These are phyloP conservation scores for Colaptes auratus DNA, from an alignment of 2,113 vertebrate genomes.

Conservation along the genomic window DNA sequence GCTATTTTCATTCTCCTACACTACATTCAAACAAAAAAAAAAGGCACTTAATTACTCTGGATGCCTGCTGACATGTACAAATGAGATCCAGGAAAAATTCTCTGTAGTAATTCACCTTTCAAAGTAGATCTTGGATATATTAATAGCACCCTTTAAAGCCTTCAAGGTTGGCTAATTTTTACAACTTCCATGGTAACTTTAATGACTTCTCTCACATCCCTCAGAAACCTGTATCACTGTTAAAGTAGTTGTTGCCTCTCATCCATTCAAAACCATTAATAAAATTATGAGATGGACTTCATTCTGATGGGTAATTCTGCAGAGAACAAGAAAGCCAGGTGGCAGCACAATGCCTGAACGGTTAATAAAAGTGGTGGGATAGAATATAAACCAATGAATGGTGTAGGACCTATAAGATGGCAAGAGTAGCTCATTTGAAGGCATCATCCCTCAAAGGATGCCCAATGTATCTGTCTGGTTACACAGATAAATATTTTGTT, in stretches of 20 bases:
- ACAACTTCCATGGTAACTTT: not conserved
- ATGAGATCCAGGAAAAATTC: constrained; percentile 6
- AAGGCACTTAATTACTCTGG: constrained; percentile 45
- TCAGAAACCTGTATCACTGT: not conserved
- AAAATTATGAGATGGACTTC: not conserved
- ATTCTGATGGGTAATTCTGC: not conserved
- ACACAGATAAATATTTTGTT: not conserved
- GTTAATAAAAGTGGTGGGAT: not conserved
- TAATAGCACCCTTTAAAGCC: not conserved
- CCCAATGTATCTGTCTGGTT: not conserved
- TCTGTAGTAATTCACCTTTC: not conserved
- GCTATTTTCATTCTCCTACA: constrained; percentile 48
- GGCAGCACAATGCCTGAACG: not conserved
- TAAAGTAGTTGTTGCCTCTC: not conserved
- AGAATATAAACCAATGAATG: not conserved
- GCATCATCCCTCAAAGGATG: not conserved
- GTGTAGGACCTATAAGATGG: not conserved
- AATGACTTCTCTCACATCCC: not conserved
- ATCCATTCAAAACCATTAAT: constrained; percentile 17
- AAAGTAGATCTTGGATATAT: not conserved
- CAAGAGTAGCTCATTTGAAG: not conserved
- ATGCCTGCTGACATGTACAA: constrained; percentile 32
- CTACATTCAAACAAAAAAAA: constrained; percentile 62
- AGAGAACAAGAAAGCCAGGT: not conserved
- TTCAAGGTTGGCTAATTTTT: not conserved